These are phyloP conservation scores for Elysia chlorotica DNA, from an alignment of 1,140 invertebrate genomes.

Conservation along the genomic window DNA sequence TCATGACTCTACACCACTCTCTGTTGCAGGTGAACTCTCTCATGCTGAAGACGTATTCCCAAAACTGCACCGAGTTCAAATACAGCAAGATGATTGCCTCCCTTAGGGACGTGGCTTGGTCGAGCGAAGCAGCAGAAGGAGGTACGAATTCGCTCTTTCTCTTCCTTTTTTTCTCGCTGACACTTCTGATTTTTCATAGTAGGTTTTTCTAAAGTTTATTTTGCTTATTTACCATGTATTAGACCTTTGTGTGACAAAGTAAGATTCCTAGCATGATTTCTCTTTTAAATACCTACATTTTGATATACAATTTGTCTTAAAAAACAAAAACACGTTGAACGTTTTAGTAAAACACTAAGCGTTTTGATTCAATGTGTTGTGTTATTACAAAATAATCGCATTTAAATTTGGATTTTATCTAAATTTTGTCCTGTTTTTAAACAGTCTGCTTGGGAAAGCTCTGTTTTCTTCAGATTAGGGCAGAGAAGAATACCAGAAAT, in stretches of 20 bases:
- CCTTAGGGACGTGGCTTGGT: conserved; percentile 75
- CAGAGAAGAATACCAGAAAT: too few species aligned
- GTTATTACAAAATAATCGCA: not conserved
- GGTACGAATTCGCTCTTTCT: conserved; percentile 38
- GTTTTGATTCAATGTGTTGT: not conserved
- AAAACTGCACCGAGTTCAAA: conserved; percentile 82
- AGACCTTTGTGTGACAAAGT: too few species aligned
- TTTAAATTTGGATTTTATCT: not conserved
- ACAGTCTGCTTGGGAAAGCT: too few species aligned
- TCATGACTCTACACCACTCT: not conserved
- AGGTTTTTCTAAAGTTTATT: too few species aligned
- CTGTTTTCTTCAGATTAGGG: too few species aligned
- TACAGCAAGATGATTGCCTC: conserved; percentile 80
- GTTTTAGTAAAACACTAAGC: not conserved
- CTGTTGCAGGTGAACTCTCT: conserved; percentile 69
- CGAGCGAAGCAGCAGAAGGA: conserved; percentile 49
- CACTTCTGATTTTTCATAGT: too few species aligned
- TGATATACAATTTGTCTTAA: not conserved
- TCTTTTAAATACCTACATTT: not conserved
- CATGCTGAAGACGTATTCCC: conserved; percentile 71
- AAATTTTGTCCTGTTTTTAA: too few species aligned
- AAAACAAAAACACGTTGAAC: not conserved
- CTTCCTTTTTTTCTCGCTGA: too few species aligned
- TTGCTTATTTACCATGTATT: too few species aligned
- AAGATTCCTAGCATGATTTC: too few species aligned